phyloP scores from a whole-genome alignment of 2,113 vertebrate species.

The Dissostichus mawsoni region DNA sequence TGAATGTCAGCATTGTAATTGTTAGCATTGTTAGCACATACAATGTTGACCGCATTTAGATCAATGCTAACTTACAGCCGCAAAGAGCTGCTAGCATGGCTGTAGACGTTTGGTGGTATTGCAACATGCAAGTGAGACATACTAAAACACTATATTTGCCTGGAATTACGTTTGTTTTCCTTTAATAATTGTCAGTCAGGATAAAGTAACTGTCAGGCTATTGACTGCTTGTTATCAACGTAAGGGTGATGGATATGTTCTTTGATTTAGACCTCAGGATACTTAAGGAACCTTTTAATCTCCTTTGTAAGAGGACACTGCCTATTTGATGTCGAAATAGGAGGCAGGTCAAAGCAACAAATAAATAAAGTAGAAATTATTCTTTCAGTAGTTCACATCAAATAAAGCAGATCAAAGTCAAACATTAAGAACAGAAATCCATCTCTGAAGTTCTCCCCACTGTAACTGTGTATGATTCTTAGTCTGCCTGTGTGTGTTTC shows the following conservation, averaged over 20 bases:
- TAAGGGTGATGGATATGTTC: slow-evolving; percentile 1
- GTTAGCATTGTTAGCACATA: too few relatives aligned
- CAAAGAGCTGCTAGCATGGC: background rate
- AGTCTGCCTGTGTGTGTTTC: slow-evolving; percentile 12
- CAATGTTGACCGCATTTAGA: background rate
- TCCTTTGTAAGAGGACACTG: slow-evolving; percentile 38
- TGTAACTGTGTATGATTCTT: slow-evolving; percentile 31
- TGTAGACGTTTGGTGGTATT: background rate
- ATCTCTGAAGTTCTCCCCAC: slow-evolving; percentile 54
- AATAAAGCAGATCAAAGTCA: slow-evolving; percentile 79
- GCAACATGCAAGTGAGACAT: background rate
- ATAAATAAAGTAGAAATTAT: slow-evolving; percentile 51
- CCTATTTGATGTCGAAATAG: slow-evolving; percentile 58
- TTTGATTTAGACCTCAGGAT: slow-evolving; percentile 41
- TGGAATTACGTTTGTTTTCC: background rate
- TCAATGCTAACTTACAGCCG: background rate
- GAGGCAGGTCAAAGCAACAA: slow-evolving; percentile 48
- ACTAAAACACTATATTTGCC: background rate
- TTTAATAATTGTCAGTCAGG: background rate
- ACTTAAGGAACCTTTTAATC: slow-evolving; percentile 45
- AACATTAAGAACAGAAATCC: slow-evolving; percentile 69
- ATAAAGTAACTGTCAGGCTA: background rate
- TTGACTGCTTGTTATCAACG: slow-evolving; percentile 22
- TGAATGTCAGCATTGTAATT: too few relatives aligned
- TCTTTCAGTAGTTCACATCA: slow-evolving; percentile 72